Conservation (phyloP, 2,888 invertebrate genomes). For the Heliconius cydno region DNA sequence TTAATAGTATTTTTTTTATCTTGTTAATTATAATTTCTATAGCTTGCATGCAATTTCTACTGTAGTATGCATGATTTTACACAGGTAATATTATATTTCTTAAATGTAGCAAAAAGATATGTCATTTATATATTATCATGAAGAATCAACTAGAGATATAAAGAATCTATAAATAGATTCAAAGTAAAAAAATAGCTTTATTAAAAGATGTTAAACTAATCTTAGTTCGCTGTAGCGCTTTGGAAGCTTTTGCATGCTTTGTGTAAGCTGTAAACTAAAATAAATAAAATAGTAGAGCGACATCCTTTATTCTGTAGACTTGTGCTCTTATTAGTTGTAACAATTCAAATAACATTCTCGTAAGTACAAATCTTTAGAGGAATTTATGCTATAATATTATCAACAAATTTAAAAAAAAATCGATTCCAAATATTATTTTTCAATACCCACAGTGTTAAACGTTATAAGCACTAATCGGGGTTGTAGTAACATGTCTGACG, state of each 20-base stretch:
- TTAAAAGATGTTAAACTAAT: not conserved
- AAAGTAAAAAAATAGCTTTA: not conserved
- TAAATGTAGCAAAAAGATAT: too few species aligned
- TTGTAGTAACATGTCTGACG: slow-evolving; percentile 44
- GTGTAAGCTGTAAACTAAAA: not conserved
- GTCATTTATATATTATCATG: not conserved
- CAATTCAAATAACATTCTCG: not conserved
- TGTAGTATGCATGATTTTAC: not conserved
- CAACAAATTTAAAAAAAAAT: too few species aligned
- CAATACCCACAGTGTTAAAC: not conserved
- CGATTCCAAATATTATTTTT: not conserved
- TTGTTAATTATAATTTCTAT: not conserved
- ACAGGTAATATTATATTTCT: not conserved
- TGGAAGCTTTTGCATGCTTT: slow-evolving; percentile 11
- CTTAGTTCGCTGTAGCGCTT: not conserved
- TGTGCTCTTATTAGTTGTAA: not conserved
- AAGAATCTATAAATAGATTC: too few species aligned
- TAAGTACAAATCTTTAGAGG: not conserved
- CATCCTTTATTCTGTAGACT: not conserved
- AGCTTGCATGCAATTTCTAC: not conserved
- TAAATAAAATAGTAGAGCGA: not conserved
- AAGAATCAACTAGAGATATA: not conserved
- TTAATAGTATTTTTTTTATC: not conserved
- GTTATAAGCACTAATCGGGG: not conserved
- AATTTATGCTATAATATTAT: not conserved